A percentile compares a stretch with the other conserved stretches of the same genome.
These are phyloP conservation scores for Vulpes vulpes DNA, from an alignment of 2,113 vertebrate genomes.

Conservation along the genomic window DNA sequence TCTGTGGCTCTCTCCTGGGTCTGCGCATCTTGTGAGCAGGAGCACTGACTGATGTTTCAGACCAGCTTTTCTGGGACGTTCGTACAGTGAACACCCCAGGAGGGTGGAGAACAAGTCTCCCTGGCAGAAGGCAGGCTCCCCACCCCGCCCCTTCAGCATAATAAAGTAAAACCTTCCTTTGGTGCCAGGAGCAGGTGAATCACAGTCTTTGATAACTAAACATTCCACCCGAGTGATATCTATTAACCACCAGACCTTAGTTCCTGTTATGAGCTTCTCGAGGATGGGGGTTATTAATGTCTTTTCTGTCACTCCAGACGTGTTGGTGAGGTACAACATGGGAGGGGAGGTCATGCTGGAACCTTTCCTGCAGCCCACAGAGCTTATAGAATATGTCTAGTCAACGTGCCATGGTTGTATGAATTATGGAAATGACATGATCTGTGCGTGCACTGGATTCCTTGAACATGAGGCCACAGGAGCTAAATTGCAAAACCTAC, in stretches of 20 bases:
- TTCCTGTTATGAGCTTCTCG: not conserved
- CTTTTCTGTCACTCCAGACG: not conserved
- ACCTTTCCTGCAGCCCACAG: fast-evolving
- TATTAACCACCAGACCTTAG: not conserved
- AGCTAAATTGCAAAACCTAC: no score
- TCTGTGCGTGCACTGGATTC: no score
- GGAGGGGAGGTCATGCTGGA: not conserved
- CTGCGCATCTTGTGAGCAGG: not conserved
- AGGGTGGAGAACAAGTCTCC: fast-evolving
- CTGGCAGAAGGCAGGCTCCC: not conserved
- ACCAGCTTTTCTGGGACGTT: not conserved
- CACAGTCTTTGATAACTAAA: fast-evolving
- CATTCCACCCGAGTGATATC: not conserved
- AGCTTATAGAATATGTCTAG: not conserved
- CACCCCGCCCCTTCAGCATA: fast-evolving
- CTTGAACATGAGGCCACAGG: fast-evolving
- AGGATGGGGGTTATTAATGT: no score
- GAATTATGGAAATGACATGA: not conserved
- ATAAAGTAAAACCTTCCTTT: fast-evolving
- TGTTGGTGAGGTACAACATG: no score
- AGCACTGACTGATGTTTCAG: fast-evolving
- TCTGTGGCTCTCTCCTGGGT: fast-evolving
- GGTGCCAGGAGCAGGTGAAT: fast-evolving
- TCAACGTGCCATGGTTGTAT: not conserved
- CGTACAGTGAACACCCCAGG: fast-evolving